Percentiles rank a stretch among this genome's conserved stretches.
phyloP scores from a whole-genome alignment of 2,888 invertebrate genomes.

The Protula sp. region DNA sequence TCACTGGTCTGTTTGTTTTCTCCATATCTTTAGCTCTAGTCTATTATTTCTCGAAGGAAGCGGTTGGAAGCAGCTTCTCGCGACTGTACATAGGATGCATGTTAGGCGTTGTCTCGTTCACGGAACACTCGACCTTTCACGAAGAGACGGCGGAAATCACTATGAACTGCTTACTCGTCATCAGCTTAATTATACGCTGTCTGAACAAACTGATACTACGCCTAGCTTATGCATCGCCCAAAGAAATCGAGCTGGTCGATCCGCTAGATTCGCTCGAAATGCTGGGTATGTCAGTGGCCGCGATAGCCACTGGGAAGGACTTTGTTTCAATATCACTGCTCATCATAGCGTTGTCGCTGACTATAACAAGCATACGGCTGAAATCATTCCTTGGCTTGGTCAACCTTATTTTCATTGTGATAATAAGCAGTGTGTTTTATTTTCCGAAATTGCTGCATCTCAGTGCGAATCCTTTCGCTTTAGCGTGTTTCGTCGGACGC shows the following conservation, averaged over 20 bases:
- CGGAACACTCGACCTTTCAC: constrained; percentile 27
- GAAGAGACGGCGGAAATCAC: constrained; percentile 37
- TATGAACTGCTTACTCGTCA: constrained; percentile 44
- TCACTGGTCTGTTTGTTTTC: constrained; percentile 42
- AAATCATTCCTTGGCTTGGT: constrained; percentile 40
- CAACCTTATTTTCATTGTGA: constrained; percentile 30
- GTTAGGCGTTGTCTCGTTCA: constrained; percentile 43
- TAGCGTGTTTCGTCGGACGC: constrained; percentile 41
- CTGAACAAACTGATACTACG: constrained; percentile 38
- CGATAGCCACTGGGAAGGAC: constrained; percentile 33
- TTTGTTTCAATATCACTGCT: constrained; percentile 33
- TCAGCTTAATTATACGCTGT: constrained; percentile 31
- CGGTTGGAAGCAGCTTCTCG: constrained; percentile 34
- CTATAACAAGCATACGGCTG: constrained; percentile 41
- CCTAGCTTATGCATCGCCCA: constrained; percentile 26
- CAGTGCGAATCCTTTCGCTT: constrained; percentile 35
- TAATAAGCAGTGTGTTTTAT: constrained; percentile 28
- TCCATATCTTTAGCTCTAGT: constrained; percentile 38
- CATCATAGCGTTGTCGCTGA: constrained; percentile 36
- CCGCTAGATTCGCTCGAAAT: constrained; percentile 36
- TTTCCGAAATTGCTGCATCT: constrained; percentile 34
- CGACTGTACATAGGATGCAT: constrained; percentile 48
- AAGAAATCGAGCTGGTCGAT: constrained; percentile 29
- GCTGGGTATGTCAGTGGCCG: constrained; percentile 41
- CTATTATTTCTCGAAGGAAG: constrained; percentile 40